Conservation (phyloP, 2,888 invertebrate genomes). For the Lepetodrilus schrolli region DNA sequence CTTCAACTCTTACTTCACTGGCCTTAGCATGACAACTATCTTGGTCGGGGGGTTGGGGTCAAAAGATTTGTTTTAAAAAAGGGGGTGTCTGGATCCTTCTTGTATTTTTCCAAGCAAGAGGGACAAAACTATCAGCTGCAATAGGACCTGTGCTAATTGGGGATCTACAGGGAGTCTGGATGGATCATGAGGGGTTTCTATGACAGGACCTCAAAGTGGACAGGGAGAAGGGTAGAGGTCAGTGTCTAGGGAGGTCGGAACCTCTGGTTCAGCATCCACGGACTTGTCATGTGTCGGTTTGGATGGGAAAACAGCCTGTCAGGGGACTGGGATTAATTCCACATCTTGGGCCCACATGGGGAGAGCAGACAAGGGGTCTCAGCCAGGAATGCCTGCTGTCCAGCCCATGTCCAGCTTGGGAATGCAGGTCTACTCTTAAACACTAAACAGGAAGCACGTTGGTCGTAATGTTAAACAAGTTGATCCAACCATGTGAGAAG, state of each 20-base stretch:
- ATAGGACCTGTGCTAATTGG: neutral
- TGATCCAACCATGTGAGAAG: neutral
- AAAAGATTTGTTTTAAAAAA: too few species aligned
- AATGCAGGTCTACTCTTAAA: neutral
- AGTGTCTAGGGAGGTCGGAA: neutral
- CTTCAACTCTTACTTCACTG: too few species aligned
- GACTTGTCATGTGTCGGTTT: neutral
- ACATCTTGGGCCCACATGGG: neutral
- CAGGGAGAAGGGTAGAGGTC: neutral
- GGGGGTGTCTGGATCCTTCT: too few species aligned
- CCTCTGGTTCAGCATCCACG: too few species aligned
- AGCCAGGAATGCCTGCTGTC: neutral
- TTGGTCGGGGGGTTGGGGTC: too few species aligned
- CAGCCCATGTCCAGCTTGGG: neutral
- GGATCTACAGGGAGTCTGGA: too few species aligned
- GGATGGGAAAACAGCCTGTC: conserved; percentile 12
- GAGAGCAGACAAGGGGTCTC: neutral
- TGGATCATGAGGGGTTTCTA: too few species aligned
- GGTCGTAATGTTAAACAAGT: neutral
- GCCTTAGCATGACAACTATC: too few species aligned
- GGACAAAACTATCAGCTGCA: neutral
- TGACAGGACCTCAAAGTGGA: too few species aligned
- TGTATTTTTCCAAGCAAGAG: too few species aligned
- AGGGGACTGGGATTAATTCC: neutral
- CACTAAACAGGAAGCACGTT: neutral